Percentiles rank a stretch among this genome's conserved stretches.
phyloP scores from a whole-genome alignment of 1,140 invertebrate species.

The Drosophila triauraria region DNA sequence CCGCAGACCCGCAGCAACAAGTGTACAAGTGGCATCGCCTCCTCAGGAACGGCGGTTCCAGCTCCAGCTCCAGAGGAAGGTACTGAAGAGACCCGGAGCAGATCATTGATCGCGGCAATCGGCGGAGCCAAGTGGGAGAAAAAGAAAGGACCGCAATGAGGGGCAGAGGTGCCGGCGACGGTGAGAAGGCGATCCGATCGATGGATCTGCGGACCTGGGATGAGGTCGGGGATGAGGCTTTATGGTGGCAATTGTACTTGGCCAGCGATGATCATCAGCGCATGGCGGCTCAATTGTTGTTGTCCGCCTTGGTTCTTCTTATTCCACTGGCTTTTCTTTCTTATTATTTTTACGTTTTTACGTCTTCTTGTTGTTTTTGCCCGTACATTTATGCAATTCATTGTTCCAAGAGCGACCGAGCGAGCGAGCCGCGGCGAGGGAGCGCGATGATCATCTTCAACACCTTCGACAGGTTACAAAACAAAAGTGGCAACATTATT shows the following conservation, averaged over 20 bases:
- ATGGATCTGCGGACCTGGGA: constrained; percentile 18
- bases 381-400: constrained; percentile 81
- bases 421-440: constrained; percentile 10
- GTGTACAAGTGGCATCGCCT: constrained; percentile 78
- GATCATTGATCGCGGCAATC: constrained; percentile 84
- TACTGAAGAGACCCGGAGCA: constrained; percentile 40
- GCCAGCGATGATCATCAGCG: constrained; percentile 65
- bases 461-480: constrained; percentile 84
- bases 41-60: background rate
- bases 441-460: constrained; percentile 82
- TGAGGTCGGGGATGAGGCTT: constrained; percentile 60
- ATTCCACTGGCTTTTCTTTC: constrained; percentile 19
- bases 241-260: constrained; percentile 83
- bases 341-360: constrained; percentile 14
- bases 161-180: constrained; percentile 4
- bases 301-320: constrained; percentile 33
- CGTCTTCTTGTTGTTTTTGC: constrained; percentile 30
- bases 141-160: background rate
- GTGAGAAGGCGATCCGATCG: constrained; percentile 35
- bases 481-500: constrained; percentile 85
- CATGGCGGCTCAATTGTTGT: constrained; percentile 77
- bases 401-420: constrained; percentile 52
- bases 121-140: constrained; percentile 44
- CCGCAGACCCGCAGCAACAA: constrained; percentile 84
- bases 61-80: constrained; percentile 16